Evolutionary conservation across 2,888 invertebrate genomes (phyloP), one percentile per base, ranked within the genome.

Genomic region (Andrena fulva): DNA sequence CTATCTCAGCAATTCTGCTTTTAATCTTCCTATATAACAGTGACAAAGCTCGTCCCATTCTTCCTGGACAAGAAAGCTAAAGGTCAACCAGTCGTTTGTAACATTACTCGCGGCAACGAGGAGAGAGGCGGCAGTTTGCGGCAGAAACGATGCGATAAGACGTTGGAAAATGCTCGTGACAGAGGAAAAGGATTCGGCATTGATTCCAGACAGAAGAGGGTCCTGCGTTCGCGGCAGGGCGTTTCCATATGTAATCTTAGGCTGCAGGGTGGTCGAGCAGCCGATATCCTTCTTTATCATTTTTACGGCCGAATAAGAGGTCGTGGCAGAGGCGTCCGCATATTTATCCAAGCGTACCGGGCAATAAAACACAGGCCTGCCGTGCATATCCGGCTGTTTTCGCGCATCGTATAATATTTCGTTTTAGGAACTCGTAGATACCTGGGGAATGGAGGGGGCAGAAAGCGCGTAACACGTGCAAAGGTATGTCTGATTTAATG

Each of bases 241-340:
- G 89, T 87, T 85, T 90, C 89, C 91, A 91, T 91, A 92, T 91
- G 91, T 91, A 89, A 90, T 89, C 89, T 84, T 87, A 87, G 89
- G 90, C 90, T 90, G 90, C 84, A 87, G 89, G 72, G 85, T 85
- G 82, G 89, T 89, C 89, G 91, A 87, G 82, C 88, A 88, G 86
- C 87, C 90, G 90, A 92, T 91, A 92, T 87, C 90, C 91, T 92
- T 92, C 92, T 92, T 93, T 91, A 92, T 93, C 93, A 92, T 93
- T 93, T 93, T 93, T 93, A 93, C 90, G 89, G 87, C 87, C 88
- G 89, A 90, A 91, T 90, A 90, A 82, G 90, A 91, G 90, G 88
- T 92, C 91, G 89, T 90, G 89, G 90, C 90, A 90, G 90, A 90
- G 91, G 78, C 71, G 92, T 89, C 90, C 91, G 82, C 88, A 87